Conservation (phyloP, 2,113 vertebrate species). For the Ia io region DNA sequence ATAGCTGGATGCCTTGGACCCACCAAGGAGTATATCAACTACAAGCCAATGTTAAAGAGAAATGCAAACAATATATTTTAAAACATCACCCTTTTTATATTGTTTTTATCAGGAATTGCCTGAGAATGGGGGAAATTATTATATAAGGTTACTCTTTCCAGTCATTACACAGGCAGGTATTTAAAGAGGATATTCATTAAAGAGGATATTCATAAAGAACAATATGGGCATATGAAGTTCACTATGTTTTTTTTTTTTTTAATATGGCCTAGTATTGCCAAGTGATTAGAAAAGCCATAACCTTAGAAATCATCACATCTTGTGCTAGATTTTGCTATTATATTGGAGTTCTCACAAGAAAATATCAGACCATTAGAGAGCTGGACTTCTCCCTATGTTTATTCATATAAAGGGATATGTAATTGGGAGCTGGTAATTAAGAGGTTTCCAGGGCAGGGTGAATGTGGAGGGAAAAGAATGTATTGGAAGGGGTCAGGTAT, state of each 20-base stretch:
- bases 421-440: not conserved
- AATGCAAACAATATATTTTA: not conserved
- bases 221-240: not conserved
- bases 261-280: not conserved
- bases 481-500: not conserved
- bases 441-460: not conserved
- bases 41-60: not conserved
- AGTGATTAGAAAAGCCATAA: not conserved
- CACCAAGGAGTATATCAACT: not conserved
- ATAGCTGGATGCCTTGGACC: not conserved
- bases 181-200: not conserved
- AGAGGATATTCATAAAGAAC: not conserved
- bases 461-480: not conserved
- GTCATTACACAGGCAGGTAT: not conserved
- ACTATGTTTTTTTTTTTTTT: not conserved
- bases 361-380: not conserved
- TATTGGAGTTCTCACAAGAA: not conserved
- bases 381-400: not conserved
- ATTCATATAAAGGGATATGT: not conserved
- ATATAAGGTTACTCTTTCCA: not conserved
- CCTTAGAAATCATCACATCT: not conserved
- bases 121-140: not conserved
- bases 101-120: not conserved
- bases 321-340: not conserved
- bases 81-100: not conserved